These are phyloP conservation scores for Onychomys leucogaster DNA, from an alignment of 2,797 vertebrate species.

Conservation along the genomic window DNA sequence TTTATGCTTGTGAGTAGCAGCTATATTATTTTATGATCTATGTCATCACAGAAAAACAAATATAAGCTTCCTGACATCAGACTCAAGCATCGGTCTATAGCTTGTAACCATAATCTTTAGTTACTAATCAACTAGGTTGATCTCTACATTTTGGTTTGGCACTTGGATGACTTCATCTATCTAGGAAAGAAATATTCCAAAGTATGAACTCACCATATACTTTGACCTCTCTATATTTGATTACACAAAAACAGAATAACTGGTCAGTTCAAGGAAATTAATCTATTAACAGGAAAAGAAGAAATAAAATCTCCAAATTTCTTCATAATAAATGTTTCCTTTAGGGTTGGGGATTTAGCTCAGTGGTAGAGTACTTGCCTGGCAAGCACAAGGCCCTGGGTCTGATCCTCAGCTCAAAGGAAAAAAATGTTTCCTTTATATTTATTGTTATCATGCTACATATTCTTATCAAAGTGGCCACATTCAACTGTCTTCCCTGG, in stretches of 20 bases:
- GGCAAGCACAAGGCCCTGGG: no score
- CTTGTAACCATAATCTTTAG: not conserved
- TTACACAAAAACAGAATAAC: constrained; percentile 36
- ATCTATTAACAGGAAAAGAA: not conserved
- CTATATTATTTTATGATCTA: not conserved
- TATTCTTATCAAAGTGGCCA: not conserved
- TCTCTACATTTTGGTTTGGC: not conserved
- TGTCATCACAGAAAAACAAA: not conserved
- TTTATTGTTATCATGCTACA: not conserved
- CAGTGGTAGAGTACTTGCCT: no score
- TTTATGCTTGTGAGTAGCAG: not conserved
- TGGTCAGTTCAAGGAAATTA: not conserved
- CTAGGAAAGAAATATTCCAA: not conserved
- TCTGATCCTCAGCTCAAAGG: no score
- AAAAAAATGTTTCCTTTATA: not conserved
- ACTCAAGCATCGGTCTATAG: not conserved
- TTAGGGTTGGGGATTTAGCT: no score
- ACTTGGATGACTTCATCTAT: not conserved
- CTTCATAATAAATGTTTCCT: not conserved
- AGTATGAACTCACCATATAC: not conserved
- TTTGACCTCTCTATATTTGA: not conserved
- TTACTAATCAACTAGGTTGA: not conserved
- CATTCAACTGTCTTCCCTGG: not conserved
- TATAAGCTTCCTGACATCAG: not conserved
- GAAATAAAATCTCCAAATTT: not conserved